These are phyloP conservation scores for Athalia circularis DNA, from an alignment of 2,888 invertebrate species.

Conservation along the genomic window DNA sequence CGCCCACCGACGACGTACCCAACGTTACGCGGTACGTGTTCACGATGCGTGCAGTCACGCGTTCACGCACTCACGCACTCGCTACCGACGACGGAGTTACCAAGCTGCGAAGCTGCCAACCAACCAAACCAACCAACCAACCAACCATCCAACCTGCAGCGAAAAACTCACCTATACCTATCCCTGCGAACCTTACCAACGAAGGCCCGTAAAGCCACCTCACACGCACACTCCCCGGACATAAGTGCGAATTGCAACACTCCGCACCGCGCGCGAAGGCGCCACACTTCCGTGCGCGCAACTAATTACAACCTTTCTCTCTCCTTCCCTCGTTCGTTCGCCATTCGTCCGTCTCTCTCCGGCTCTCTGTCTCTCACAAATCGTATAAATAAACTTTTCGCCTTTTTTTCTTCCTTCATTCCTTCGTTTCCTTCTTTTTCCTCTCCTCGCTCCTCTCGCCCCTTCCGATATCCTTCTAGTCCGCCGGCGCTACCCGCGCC, in stretches of 20 bases:
- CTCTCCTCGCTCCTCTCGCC: not conserved
- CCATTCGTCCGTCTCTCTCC: no score
- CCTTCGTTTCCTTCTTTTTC: not conserved
- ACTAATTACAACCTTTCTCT: slow-evolving; percentile 72
- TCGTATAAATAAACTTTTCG: not conserved
- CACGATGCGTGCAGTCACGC: slow-evolving; percentile 58
- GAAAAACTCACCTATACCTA: not conserved
- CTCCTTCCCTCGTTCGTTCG: slow-evolving; percentile 41
- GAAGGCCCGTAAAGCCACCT: slow-evolving; percentile 7
- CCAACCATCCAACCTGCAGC: slow-evolving; percentile 17
- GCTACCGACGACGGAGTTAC: slow-evolving; percentile 18
- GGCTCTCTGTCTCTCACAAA: no score
- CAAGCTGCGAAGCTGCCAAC: slow-evolving; percentile 50
- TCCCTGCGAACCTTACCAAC: not conserved
- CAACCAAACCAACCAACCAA: slow-evolving; percentile 21
- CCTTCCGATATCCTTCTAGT: not conserved
- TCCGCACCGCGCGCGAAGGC: slow-evolving; percentile 69
- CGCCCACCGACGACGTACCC: no score
- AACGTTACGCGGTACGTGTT: slow-evolving; percentile 49
- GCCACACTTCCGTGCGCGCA: slow-evolving; percentile 67
- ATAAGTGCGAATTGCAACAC: slow-evolving; percentile 83
- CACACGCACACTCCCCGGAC: slow-evolving; percentile 65
- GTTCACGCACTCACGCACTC: slow-evolving; percentile 45
- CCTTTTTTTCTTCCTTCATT: not conserved
- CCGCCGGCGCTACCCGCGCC: not conserved